phyloP scores from a whole-genome alignment of 2,797 vertebrate species.

The Podargus strigoides region DNA sequence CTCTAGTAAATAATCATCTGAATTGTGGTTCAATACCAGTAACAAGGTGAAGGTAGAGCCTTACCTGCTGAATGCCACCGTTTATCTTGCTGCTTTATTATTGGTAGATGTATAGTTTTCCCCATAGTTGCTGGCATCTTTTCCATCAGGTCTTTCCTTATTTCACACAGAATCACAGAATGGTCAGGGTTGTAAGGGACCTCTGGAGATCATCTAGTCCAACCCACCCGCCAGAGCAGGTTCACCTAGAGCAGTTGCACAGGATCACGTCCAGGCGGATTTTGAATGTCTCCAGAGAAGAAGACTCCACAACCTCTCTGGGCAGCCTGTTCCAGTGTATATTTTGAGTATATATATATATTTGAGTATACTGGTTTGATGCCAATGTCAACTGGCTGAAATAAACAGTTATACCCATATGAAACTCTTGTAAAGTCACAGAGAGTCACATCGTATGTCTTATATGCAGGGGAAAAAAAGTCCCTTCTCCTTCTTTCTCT shows the following conservation, averaged over 20 bases:
- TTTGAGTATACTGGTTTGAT: neutral
- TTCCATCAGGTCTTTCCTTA: neutral
- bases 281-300: too few relatives aligned
- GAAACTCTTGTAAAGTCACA: neutral
- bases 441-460: neutral
- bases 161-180: too few relatives aligned
- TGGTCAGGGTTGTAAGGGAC: too few relatives aligned
- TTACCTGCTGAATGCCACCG: neutral
- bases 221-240: too few relatives aligned
- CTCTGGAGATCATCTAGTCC: too few relatives aligned
- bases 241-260: too few relatives aligned
- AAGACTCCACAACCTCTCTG: too few relatives aligned
- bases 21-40: neutral
- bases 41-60: neutral
- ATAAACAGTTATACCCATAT: neutral
- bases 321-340: too few relatives aligned
- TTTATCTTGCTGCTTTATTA: neutral
- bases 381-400: neutral
- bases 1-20: neutral
- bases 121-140: neutral
- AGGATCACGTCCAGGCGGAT: too few relatives aligned
- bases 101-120: neutral
- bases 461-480: neutral
- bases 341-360: too few relatives aligned
- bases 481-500: neutral